A percentile compares a stretch with the other conserved stretches of the same genome.
Evolutionary conservation across 2,113 vertebrate species (phyloP).

Genomic region (Neolamprologus tretocephalus): DNA sequence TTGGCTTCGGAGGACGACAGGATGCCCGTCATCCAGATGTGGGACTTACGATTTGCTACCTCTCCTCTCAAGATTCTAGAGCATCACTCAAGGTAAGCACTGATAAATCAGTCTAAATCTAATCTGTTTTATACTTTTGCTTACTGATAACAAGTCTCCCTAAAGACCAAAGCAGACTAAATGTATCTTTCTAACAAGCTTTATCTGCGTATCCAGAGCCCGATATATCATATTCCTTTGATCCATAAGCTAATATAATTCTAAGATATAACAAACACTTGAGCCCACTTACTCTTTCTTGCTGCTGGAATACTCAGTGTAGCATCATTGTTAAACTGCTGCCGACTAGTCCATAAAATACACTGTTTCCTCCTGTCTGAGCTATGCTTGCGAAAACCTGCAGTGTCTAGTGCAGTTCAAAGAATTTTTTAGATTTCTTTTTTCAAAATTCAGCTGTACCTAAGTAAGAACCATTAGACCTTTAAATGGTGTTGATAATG

Average conservation of each 20-base stretch:
- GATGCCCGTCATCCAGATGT: slow-evolving; percentile 94
- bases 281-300: neutral
- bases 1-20: slow-evolving; percentile 92
- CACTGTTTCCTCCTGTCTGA: neutral
- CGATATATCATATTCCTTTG: neutral
- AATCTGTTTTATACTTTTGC: neutral
- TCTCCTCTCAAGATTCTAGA: slow-evolving; percentile 91
- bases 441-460: neutral
- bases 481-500: neutral
- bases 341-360: neutral
- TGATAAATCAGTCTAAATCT: neutral
- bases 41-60: slow-evolving; percentile 94
- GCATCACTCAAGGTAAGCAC: slow-evolving; percentile 84
- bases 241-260: neutral
- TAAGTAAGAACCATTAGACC: neutral
- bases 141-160: neutral
- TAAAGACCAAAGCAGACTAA: neutral
- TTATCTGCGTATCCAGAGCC: neutral
- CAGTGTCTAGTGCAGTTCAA: neutral
- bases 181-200: neutral
- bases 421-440: neutral
- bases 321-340: neutral
- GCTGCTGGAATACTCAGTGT: neutral
- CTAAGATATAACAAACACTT: neutral
- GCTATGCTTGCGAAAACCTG: neutral